Conservation (phyloP, 2,888 invertebrate genomes). For the Archaeoteleia sp. region DNA sequence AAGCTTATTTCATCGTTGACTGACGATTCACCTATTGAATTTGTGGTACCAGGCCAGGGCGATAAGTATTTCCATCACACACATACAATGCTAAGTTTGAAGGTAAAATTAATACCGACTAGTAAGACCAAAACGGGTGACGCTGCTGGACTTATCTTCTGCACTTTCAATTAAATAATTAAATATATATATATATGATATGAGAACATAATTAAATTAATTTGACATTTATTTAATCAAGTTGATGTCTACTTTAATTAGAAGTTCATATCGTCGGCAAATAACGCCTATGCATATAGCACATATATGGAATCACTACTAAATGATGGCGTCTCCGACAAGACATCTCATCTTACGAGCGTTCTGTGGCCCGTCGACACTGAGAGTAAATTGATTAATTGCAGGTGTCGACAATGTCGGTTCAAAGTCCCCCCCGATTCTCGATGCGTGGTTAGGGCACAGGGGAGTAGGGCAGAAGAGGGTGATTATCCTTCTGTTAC, state of each 20-base stretch:
- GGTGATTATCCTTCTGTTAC: no score
- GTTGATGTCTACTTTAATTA: conserved; percentile 59
- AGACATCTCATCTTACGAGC: conserved; percentile 50
- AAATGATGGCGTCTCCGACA: conserved; percentile 50
- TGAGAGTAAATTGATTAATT: no score
- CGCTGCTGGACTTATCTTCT: conserved; percentile 13
- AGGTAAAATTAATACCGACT: conserved; percentile 19
- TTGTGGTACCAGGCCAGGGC: conserved; percentile 52
- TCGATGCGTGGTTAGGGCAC: no score
- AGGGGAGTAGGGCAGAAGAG: no score
- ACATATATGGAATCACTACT: conserved; percentile 57
- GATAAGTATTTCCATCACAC: conserved; percentile 58
- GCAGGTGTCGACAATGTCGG: no score
- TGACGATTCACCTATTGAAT: conserved; percentile 57
- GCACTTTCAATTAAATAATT: no score
- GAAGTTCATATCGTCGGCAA: conserved; percentile 56
- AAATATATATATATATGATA: no score
- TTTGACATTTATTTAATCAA: conserved; percentile 59
- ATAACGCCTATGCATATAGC: conserved; percentile 57
- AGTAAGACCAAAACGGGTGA: no score
- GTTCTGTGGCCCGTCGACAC: conserved; percentile 34
- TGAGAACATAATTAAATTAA: no score
- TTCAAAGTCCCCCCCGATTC: no score
- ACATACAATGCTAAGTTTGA: conserved; percentile 54
- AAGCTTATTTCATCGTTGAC: conserved; percentile 55